Evolutionary conservation across 53 echinoderm and acorn worm species (phyloP).

Genomic region (Temnopleurus reevesii): DNA sequence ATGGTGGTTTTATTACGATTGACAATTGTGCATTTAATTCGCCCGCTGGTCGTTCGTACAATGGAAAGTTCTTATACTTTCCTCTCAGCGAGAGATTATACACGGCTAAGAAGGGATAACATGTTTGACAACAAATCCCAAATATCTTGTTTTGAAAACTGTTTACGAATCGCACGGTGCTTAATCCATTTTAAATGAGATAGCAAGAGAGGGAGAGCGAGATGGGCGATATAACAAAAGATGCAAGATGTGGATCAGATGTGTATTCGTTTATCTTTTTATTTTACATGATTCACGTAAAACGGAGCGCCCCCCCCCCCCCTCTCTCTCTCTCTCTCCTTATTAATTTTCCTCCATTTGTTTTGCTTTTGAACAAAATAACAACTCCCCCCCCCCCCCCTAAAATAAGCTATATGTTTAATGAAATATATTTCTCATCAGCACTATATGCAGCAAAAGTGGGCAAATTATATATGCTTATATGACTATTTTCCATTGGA

Average conservation of each 20-base stretch:
- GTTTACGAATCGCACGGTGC: conserved; percentile 9
- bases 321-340: too few relatives aligned
- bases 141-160: conserved; percentile 23
- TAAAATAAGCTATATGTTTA: too few relatives aligned
- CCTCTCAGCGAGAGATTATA: not conserved
- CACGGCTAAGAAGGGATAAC: not conserved
- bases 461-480: too few relatives aligned
- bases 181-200: not conserved
- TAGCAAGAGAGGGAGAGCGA: not conserved
- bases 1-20: not conserved
- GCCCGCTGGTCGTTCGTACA: not conserved
- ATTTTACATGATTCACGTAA: too few relatives aligned
- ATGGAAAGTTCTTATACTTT: not conserved
- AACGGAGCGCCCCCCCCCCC: too few relatives aligned
- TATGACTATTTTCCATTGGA: too few relatives aligned
- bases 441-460: too few relatives aligned
- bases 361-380: not conserved
- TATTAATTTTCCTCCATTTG: too few relatives aligned
- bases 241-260: too few relatives aligned
- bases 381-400: not conserved
- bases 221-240: too few relatives aligned
- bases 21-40: not conserved
- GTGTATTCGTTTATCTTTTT: too few relatives aligned
- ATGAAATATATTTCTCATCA: too few relatives aligned
- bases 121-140: conserved; percentile 14